These are phyloP conservation scores for Chloroclysta siterata DNA, from an alignment of 2,888 invertebrate species.

Conservation along the genomic window DNA sequence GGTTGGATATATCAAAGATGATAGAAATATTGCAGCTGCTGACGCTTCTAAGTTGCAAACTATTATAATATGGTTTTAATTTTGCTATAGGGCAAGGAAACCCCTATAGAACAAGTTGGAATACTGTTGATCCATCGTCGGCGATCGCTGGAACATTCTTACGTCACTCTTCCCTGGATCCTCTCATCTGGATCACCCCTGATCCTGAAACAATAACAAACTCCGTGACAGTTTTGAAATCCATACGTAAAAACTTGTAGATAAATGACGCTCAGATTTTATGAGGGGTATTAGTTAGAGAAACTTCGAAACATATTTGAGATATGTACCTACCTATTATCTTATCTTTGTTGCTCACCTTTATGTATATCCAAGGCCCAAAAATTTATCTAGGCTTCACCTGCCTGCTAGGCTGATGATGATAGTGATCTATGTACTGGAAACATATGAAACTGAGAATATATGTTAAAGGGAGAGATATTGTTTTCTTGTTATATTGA, in stretches of 20 bases:
- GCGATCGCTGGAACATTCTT: constrained; percentile 26
- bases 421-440: too few relatives aligned
- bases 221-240: not conserved
- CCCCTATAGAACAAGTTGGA: constrained; percentile 33
- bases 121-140: constrained; percentile 51
- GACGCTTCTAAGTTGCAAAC: constrained; percentile 43
- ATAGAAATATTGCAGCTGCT: constrained; percentile 47
- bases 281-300: not conserved
- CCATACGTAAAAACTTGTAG: not conserved
- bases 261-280: not conserved
- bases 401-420: too few relatives aligned
- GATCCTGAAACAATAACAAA: constrained; percentile 28
- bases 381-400: too few relatives aligned
- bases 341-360: too few relatives aligned
- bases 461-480: too few relatives aligned
- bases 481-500: too few relatives aligned
- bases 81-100: constrained; percentile 6
- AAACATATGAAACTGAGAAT: too few relatives aligned
- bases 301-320: not conserved
- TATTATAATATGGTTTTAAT: not conserved
- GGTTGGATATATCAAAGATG: not conserved
- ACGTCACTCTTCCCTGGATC: constrained; percentile 11
- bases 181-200: constrained; percentile 18
- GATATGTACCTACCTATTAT: not conserved
- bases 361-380: too few relatives aligned